These are phyloP conservation scores for Heterotilapia buettikoferi DNA, from an alignment of 2,113 vertebrate genomes.

Conservation along the genomic window DNA sequence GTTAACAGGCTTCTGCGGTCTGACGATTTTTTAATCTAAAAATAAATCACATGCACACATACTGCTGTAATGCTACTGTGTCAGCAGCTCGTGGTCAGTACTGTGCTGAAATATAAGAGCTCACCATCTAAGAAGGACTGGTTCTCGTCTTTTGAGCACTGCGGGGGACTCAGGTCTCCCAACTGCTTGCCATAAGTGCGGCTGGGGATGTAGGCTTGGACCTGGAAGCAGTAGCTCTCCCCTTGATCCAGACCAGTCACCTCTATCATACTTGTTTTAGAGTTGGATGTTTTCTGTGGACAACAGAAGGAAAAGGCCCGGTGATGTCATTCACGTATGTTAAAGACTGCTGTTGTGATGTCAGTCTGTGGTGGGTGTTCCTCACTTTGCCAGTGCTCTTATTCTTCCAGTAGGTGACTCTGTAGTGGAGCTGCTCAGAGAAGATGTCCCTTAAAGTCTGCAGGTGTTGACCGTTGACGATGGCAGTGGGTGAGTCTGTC, in stretches of 20 bases:
- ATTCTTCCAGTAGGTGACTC: constrained; percentile 79
- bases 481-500: constrained; percentile 70
- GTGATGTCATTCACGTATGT: no score
- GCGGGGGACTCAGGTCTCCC: constrained; percentile 66
- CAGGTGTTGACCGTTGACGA: constrained; percentile 51
- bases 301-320: background rate
- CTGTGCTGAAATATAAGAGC: background rate
- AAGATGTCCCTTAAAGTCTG: constrained; percentile 81
- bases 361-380: fast-evolving
- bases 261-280: constrained; percentile 59
- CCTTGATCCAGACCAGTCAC: constrained; percentile 68
- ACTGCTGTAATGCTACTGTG: background rate
- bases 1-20: background rate
- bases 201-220: constrained; percentile 73
- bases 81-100: background rate
- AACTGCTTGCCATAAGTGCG: constrained; percentile 59
- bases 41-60: background rate
- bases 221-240: constrained; percentile 81
- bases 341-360: background rate
- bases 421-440: constrained; percentile 74
- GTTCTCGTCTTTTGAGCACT: constrained; percentile 52
- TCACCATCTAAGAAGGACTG: constrained; percentile 38
- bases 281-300: constrained; percentile 73
- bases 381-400: constrained; percentile 85
- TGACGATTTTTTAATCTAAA: background rate